Evolutionary conservation across 2,113 vertebrate genomes (phyloP).

Genomic region (Bufo gargarizans): DNA sequence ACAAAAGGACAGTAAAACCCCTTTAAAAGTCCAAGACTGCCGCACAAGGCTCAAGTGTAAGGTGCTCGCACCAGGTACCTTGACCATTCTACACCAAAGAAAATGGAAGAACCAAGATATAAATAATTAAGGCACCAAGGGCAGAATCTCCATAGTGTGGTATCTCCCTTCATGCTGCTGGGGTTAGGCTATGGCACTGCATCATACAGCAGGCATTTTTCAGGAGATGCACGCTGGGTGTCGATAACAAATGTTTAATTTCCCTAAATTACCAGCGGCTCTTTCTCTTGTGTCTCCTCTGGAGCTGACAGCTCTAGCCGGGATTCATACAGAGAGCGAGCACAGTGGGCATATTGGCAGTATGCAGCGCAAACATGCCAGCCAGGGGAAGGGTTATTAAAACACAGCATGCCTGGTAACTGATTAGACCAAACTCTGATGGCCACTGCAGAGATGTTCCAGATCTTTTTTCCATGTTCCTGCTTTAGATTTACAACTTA

Average conservation of each 20-base stretch:
- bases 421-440: slow-evolving; percentile 58
- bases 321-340: neutral
- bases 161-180: neutral
- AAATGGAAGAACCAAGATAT: neutral
- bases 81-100: too few relatives aligned
- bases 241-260: slow-evolving; percentile 12
- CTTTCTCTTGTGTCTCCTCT: slow-evolving; percentile 31
- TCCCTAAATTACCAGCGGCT: slow-evolving; percentile 5
- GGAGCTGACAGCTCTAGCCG: slow-evolving; percentile 2
- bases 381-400: slow-evolving; percentile 57
- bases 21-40: neutral
- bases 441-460: slow-evolving; percentile 14
- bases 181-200: neutral
- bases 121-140: neutral
- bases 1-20: too few relatives aligned
- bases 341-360: neutral
- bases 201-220: neutral
- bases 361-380: slow-evolving; percentile 40
- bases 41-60: neutral
- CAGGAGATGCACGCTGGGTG: neutral
- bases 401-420: slow-evolving; percentile 62
- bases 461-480: slow-evolving; percentile 18
- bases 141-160: neutral
- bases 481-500: slow-evolving; percentile 58
- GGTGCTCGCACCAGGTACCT: too few relatives aligned